Evolutionary conservation across 2,113 vertebrate species (phyloP).

Genomic region (Perca schrenkii): DNA sequence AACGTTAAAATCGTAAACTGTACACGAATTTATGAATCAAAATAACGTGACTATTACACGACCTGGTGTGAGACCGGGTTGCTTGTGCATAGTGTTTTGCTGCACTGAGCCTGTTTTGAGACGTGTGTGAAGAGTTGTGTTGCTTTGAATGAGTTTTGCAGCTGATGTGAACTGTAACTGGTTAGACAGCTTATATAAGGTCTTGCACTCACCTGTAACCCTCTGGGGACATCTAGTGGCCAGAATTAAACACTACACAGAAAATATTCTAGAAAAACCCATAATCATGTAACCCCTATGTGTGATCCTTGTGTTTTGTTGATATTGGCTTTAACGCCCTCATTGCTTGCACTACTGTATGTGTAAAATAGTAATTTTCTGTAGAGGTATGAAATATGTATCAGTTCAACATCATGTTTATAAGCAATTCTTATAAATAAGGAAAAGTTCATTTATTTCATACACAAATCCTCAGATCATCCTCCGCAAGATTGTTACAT

Average conservation of each 20-base stretch:
- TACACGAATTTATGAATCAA: too few relatives aligned
- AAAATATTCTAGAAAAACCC: background rate
- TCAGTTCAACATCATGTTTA: background rate
- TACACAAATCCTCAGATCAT: background rate
- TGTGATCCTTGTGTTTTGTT: background rate
- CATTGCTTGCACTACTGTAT: background rate
- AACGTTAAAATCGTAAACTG: too few relatives aligned
- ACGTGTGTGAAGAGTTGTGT: too few relatives aligned
- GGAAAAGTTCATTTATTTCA: background rate
- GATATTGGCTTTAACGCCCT: background rate
- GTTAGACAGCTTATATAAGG: background rate
- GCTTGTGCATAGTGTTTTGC: too few relatives aligned
- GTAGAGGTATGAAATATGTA: background rate
- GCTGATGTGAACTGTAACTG: background rate
- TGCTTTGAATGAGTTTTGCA: too few relatives aligned
- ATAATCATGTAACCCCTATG: too few relatives aligned
- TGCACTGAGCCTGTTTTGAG: too few relatives aligned
- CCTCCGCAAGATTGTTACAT: background rate
- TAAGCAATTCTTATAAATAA: background rate
- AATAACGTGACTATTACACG: too few relatives aligned
- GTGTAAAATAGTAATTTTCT: background rate
- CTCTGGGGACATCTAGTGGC: constrained; percentile 72
- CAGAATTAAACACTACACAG: background rate
- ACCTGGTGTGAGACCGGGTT: too few relatives aligned
- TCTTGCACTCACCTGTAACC: background rate